phyloP scores from a whole-genome alignment of 2,888 invertebrate genomes.

The Papilio elwesi region DNA sequence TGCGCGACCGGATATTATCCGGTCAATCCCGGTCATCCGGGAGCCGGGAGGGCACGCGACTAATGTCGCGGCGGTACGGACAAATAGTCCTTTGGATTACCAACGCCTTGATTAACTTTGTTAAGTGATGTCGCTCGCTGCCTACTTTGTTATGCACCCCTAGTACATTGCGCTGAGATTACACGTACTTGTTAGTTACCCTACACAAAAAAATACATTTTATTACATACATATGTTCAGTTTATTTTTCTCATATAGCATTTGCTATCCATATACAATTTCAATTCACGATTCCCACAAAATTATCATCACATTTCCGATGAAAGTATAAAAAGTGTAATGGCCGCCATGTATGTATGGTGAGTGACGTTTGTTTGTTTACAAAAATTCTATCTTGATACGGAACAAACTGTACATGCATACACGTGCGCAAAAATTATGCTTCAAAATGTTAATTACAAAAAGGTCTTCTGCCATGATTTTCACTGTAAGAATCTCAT shows the following conservation, averaged over 20 bases:
- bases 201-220: not conserved
- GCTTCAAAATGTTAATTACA: no score
- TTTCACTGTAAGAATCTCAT: no score
- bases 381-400: no score
- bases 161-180: conserved; percentile 53
- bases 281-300: no score
- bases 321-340: no score
- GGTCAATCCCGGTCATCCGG: conserved; percentile 44
- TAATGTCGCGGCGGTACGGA: conserved; percentile 75
- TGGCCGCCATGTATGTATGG: no score
- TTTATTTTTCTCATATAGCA: not conserved
- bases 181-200: conserved; percentile 32
- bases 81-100: conserved; percentile 75
- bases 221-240: not conserved
- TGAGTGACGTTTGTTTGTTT: no score
- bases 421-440: no score
- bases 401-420: no score
- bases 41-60: conserved; percentile 68
- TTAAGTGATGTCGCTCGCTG: conserved; percentile 58
- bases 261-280: no score
- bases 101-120: conserved; percentile 77
- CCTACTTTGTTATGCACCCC: conserved; percentile 76
- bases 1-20: conserved; percentile 59
- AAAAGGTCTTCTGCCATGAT: no score
- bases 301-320: no score